A percentile compares a stretch with the other conserved stretches of the same genome.
Evolutionary conservation across 2,797 vertebrate genomes (phyloP).

Genomic region (Malurus splendens): DNA sequence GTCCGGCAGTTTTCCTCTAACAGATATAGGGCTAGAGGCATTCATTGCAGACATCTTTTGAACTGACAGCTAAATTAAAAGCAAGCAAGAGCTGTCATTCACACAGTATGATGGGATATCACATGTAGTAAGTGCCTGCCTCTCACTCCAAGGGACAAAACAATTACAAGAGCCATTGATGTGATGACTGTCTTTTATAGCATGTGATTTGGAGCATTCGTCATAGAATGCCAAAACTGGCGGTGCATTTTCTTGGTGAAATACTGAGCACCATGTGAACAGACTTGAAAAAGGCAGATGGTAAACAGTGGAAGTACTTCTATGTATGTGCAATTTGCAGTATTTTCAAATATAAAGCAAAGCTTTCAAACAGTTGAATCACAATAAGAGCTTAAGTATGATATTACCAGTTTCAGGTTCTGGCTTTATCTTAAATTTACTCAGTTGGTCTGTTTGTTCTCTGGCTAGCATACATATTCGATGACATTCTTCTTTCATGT

Average conservation of each 20-base stretch:
- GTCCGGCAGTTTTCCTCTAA: conserved; percentile 10
- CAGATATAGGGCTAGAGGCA: conserved; percentile 23
- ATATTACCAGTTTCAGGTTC: conserved; percentile 83
- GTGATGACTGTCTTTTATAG: conserved; percentile 53
- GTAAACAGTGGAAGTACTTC: conserved; percentile 55
- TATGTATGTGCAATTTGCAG: conserved; percentile 62
- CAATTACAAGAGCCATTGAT: conserved; percentile 53
- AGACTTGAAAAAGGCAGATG: conserved; percentile 60
- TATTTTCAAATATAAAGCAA: conserved; percentile 67
- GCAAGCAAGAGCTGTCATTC: conserved; percentile 50
- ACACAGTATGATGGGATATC: conserved; percentile 48
- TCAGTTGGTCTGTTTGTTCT: conserved; percentile 91
- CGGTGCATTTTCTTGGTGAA: conserved; percentile 51
- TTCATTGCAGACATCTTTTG: conserved; percentile 43
- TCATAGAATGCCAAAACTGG: conserved; percentile 60
- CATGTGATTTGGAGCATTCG: conserved; percentile 52
- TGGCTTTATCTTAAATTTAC: conserved; percentile 83
- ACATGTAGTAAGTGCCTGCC: conserved; percentile 56
- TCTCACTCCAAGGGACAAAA: conserved; percentile 61
- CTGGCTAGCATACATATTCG: conserved; percentile 86
- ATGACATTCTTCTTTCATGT: conserved; percentile 90
- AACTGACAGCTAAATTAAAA: conserved; percentile 60
- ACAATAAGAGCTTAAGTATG: conserved; percentile 65
- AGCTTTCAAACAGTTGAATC: conserved; percentile 61
- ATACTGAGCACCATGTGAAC: conserved; percentile 52